A percentile compares a stretch with the other conserved stretches of the same genome.
phyloP scores from a whole-genome alignment of 2,113 vertebrate genomes.

The Cranoglanis bouderius region DNA sequence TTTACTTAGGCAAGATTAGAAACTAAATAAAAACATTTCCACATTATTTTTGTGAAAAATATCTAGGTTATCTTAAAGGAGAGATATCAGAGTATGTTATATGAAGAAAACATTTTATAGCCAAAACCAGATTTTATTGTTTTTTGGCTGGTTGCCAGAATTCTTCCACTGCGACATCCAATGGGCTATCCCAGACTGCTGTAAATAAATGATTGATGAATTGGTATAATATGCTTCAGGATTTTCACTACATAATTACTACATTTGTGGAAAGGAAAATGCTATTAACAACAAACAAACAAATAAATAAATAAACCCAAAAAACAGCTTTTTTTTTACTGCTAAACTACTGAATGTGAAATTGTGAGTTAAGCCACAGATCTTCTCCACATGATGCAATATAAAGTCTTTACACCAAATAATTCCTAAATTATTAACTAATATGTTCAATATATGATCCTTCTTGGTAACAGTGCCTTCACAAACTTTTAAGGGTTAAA shows the following conservation, averaged over 20 bases:
- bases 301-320: too few relatives aligned
- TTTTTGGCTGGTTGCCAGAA: background rate
- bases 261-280: background rate
- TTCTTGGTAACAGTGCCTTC: background rate
- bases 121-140: background rate
- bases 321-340: background rate
- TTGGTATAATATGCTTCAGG: background rate
- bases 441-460: background rate
- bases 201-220: background rate
- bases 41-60: background rate
- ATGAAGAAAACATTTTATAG: background rate
- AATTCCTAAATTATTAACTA: background rate
- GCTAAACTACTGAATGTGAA: background rate
- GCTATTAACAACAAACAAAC: background rate
- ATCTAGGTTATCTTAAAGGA: background rate
- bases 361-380: background rate
- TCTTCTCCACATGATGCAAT: background rate
- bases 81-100: background rate
- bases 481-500: background rate
- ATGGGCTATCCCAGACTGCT: background rate
- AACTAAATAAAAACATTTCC: background rate
- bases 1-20: background rate
- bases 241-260: background rate
- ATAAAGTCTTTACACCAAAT: background rate
- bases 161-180: background rate